Base-by-base conservation (phyloP, 2,888 invertebrate species). In the Chrysolina oricalcia region DNA sequence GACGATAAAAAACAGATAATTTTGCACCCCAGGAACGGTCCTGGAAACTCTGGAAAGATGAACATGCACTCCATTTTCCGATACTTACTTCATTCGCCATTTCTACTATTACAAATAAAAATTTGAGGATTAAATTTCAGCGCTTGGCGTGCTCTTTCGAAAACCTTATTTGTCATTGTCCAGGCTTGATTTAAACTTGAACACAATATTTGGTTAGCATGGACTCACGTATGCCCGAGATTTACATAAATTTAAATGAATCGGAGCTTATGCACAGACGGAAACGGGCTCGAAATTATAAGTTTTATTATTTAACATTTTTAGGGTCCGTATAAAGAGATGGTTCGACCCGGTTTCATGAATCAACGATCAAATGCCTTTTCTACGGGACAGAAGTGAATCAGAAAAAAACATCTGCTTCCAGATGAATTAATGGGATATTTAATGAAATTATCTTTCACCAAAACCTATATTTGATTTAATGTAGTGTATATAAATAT, bases 201-300 rank as follows among this genome's bases (percentile, higher is more conserved):
- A 72, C 66, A 65, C 64, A 71, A 71, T 71, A 71, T 71, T 53
- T 48, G 66, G 53, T 72, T 21, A 50, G 27, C 65, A 56, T 65
- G 59, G 72, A 67, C 66, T 59, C 67, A 66, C 72, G 65, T 53
- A 53, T 53, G 21, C 40, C 21, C 19, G 41, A 67, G 59, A 67
- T 72, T 67, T 59, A 46, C 66, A 72, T 72, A 72, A 53, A 72
- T 72, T 72, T 67, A 66, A 72, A 72, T 72, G 66, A 46, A 56
- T 66, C 43, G 50, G 19, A 65, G 64, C 66, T 72, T 40, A 50
- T 71, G 62, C 23, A 40, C 56, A 72, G 65, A 72, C 46, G 67
- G 56, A 67, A 62, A n/a, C 48, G 17, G 43, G 66, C 66, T 53
- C 59, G 43, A 23, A 67, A 59, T 72, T 59, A 59, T 59, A 43